phyloP scores from a whole-genome alignment of 2,888 invertebrate genomes.

The Holacanthella duospinosa region DNA sequence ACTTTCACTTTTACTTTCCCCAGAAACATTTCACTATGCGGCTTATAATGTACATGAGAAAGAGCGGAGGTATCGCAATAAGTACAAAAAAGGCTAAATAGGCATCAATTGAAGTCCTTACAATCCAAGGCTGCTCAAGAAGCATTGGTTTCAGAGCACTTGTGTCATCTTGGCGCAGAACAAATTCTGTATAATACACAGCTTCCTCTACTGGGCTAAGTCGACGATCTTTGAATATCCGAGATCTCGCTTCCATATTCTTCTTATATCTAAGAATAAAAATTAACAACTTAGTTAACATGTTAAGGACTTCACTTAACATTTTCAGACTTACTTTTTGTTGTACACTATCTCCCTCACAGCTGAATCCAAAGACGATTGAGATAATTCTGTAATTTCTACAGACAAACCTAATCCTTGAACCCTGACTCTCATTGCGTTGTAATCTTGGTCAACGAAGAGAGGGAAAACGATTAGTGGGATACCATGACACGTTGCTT shows the following conservation, averaged over 20 bases:
- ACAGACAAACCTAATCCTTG: constrained; percentile 31
- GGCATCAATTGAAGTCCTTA: constrained; percentile 26
- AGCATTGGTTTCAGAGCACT: constrained; percentile 26
- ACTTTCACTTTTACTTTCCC: too few relatives aligned
- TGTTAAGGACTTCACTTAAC: not conserved
- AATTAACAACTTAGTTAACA: not conserved
- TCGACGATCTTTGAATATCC: constrained; percentile 27
- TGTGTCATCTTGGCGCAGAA: constrained; percentile 30
- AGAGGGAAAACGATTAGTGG: constrained; percentile 26
- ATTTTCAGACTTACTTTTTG: constrained; percentile 20
- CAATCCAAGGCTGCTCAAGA: constrained; percentile 17
- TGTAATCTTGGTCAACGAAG: constrained; percentile 36
- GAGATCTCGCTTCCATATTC: constrained; percentile 28
- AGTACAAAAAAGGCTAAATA: constrained; percentile 13
- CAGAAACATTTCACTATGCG: not conserved
- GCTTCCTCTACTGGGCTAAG: constrained; percentile 26
- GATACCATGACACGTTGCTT: constrained; percentile 30
- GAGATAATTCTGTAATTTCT: constrained; percentile 27
- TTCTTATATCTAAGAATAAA: constrained; percentile 18
- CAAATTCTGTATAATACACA: constrained; percentile 35
- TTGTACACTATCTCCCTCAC: constrained; percentile 21
- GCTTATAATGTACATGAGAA: not conserved
- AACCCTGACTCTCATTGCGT: constrained; percentile 29
- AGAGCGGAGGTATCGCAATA: not conserved
- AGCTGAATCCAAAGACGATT: constrained; percentile 19